Evolutionary conservation across 2,113 vertebrate genomes (phyloP), one percentile per base, ranked within the genome.

Genomic region (Microtus ochrogaster): DNA sequence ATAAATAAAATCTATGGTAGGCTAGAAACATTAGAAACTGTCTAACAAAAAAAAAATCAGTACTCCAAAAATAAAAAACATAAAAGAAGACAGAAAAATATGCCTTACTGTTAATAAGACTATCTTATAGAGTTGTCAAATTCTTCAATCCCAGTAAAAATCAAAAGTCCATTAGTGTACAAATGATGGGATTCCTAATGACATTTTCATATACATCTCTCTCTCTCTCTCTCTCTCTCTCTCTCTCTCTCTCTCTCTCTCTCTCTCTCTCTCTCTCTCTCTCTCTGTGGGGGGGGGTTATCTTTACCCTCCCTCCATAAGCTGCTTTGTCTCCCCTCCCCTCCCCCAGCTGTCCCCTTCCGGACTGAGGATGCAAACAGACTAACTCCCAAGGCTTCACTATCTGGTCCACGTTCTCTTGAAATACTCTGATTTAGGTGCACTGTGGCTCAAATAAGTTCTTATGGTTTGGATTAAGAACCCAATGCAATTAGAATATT

Each of bases 91-190:
- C 30, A 33, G 65, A 90, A 63, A 14, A 14, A 65, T 90, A 33
- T 0, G 61, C 39, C 13, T 90, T 87, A 58, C 39, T 87, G n/a
- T 78, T 73, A 72, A 28, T 66, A 90, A 89, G 55, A 58, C 2
- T 39, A 0, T 90, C 47, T 33, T 86, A 61, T 58, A 82, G 58
- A 44, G 39, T 68, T 86, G 1, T 52, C 17, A 44, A 26, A 83
- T 12, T 92, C 39, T 79, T 66, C 3, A 92, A 78, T 84, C 22
- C 10, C 63, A 92, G 63, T 36, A 55, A 79, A 96, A 90, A 58
- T 61, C 65, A 2, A 24, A 87, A 52, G 44, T 44, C 21, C 24
- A 65, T 86, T 70, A 52, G 11, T n/a, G 3, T n/a, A 72, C 33
- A 72, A 24, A n/a, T 49, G 5, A 12, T 72, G 7, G 22, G 22